These are phyloP conservation scores for Lottia gigantea DNA, from an alignment of 2,888 invertebrate species.

Conservation along the genomic window DNA sequence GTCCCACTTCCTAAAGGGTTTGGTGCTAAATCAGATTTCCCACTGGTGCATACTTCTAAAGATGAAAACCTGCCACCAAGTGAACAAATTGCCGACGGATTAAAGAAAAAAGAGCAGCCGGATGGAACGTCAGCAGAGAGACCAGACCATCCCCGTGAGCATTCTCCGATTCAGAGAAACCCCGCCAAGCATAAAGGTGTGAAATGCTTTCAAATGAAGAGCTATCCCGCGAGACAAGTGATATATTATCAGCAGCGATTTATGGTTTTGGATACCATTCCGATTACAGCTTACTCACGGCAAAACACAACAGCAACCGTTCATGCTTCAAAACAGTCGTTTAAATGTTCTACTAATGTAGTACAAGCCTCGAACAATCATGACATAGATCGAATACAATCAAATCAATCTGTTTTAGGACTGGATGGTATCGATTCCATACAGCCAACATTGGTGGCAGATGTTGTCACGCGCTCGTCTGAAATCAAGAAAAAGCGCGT, in stretches of 20 bases:
- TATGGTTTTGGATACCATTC: constrained; percentile 35
- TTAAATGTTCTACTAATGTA: constrained; percentile 13
- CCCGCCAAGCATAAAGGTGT: no score
- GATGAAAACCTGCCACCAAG: no score
- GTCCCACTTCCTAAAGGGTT: no score
- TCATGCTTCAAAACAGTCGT: constrained; percentile 13
- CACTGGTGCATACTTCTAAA: no score
- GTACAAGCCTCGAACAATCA: constrained; percentile 4
- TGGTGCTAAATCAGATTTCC: no score
- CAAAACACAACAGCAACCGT: constrained; percentile 6
- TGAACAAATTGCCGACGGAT: no score
- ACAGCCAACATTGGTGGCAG: constrained; percentile 2
- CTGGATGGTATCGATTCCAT: constrained; percentile 7
- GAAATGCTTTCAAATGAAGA: constrained; percentile 1
- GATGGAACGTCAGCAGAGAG: background rate
- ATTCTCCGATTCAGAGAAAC: background rate
- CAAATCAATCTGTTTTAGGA: background rate
- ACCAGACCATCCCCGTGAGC: background rate
- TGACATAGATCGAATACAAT: constrained; percentile 1
- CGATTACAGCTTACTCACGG: constrained; percentile 13
- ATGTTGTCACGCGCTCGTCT: background rate
- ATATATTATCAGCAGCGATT: constrained; percentile 49
- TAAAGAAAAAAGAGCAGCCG: background rate
- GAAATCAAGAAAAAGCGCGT: constrained; percentile 11
- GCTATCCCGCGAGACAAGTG: constrained; percentile 23